Percentiles rank a stretch among this genome's conserved stretches.
phyloP scores from a whole-genome alignment of 2,113 vertebrate genomes.

The Diphyllodes magnificus region DNA sequence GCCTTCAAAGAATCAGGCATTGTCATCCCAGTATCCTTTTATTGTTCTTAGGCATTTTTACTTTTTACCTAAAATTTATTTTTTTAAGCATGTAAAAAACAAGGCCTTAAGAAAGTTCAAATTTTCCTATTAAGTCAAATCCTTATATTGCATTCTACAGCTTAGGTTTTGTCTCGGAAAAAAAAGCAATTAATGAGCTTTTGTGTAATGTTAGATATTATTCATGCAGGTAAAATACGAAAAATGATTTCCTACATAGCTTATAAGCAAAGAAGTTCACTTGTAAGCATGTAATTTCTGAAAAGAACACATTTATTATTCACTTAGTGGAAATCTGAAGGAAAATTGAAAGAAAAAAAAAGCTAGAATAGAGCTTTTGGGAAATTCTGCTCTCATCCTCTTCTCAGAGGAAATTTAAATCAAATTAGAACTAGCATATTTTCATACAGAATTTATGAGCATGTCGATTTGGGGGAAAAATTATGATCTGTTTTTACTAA shows the following conservation, averaged over 20 bases:
- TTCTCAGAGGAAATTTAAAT: constrained; percentile 32
- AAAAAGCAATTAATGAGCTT: constrained; percentile 4
- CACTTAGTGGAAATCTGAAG: constrained; percentile 19
- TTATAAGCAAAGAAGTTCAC: constrained; percentile 14
- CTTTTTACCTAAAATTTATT: not conserved
- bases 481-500: not conserved
- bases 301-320: constrained; percentile 56
- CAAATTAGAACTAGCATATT: constrained; percentile 8
- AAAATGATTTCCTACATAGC: constrained; percentile 6
- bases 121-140: constrained; percentile 5
- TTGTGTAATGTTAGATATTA: constrained; percentile 23
- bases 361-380: not conserved
- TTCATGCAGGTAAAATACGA: constrained; percentile 27
- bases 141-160: not conserved
- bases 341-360: not conserved
- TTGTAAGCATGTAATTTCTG: constrained; percentile 35
- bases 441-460: not conserved
- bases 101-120: not conserved
- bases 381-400: not conserved
- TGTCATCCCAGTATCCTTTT: not conserved
- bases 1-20: not conserved
- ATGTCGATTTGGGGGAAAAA: not conserved
- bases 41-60: not conserved
- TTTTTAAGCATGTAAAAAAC: not conserved
- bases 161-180: not conserved